Evolutionary conservation across 2,797 vertebrate species (phyloP), one percentile per base, ranked within the genome.

Genomic region (Muraenolepis orangiensis): DNA sequence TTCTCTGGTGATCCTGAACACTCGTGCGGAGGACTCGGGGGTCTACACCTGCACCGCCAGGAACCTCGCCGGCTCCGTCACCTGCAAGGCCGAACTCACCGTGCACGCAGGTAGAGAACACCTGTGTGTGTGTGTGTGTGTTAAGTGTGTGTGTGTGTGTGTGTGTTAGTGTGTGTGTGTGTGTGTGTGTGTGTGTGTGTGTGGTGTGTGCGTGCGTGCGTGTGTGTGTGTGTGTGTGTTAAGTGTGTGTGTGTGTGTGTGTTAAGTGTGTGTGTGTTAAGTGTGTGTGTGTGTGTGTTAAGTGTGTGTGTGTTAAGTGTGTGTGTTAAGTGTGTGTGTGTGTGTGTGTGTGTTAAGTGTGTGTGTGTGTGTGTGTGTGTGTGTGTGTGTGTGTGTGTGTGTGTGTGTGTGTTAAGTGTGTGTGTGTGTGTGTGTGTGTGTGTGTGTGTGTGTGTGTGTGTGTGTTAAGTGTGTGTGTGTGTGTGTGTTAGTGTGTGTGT

Each of bases 31-130:
- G 0, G 98, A 98, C 84, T 96, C 95, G 0, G 98, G 96, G 0
- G 97, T 99, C 32, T 99, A 99, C 77, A 99, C 98, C 75, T 99
- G 98, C 86, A 96, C 93, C 0, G 98, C 98, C 4, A 93, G 92
- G 75, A 99, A 99, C 87, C 84, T 96, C 89, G 96, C 96, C 0
- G 97, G 98, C 1, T 96, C 96, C 7, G 95, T 99, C 57, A 96
- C 96, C 82, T 99, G 98, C 92, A 99, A 99, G 87, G 98, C 98
- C 0, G 97, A 99, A 85, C 91, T 99, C 85, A 94, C 96, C 0
- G 92, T 99, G 72, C 92, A 78, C 67, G 85, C 94, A 93, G 94
- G 98, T 98, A 91, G 6, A 83, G 23, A 64, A 26, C 51, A 8
- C 4, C 4, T 26, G 57, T 26, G 23, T 64, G 57, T 64, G 57